Conservation (phyloP, 2,113 vertebrate species). For the Sinocyclocheilus grahami region DNA sequence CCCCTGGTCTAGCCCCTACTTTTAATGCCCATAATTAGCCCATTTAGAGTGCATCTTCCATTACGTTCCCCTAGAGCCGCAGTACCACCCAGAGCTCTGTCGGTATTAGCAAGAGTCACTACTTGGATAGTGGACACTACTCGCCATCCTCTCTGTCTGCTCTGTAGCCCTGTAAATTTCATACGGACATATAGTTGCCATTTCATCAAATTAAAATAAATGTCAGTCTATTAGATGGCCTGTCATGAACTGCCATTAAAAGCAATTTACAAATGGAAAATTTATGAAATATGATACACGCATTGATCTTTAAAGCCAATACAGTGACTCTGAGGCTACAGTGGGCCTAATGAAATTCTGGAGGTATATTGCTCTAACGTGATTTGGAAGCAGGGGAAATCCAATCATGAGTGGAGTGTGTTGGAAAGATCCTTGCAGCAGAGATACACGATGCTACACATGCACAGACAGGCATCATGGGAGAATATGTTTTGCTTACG, state of each 20-base stretch:
- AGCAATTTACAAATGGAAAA: conserved; percentile 41
- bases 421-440: conserved; percentile 16
- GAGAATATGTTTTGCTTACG: background rate
- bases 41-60: conserved; percentile 23
- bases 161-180: background rate
- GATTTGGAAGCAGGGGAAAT: conserved; percentile 61
- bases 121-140: no score
- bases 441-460: background rate
- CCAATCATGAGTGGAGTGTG: conserved; percentile 43
- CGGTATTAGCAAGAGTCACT: background rate
- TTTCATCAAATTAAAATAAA: conserved; percentile 62
- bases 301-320: conserved; percentile 36
- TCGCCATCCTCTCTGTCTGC: background rate
- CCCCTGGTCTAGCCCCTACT: background rate
- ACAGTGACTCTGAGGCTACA: conserved; percentile 39
- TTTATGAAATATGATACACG: conserved; percentile 58
- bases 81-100: conserved; percentile 1
- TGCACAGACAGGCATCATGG: conserved; percentile 26
- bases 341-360: conserved; percentile 56
- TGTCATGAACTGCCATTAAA: conserved; percentile 45
- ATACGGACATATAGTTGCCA: conserved; percentile 43
- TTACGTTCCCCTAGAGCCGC: background rate
- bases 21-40: conserved; percentile 37
- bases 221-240: conserved; percentile 52
- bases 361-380: conserved; percentile 59